Conservation (phyloP, 2,888 invertebrate species). For the Ennomos fuscantarius region DNA sequence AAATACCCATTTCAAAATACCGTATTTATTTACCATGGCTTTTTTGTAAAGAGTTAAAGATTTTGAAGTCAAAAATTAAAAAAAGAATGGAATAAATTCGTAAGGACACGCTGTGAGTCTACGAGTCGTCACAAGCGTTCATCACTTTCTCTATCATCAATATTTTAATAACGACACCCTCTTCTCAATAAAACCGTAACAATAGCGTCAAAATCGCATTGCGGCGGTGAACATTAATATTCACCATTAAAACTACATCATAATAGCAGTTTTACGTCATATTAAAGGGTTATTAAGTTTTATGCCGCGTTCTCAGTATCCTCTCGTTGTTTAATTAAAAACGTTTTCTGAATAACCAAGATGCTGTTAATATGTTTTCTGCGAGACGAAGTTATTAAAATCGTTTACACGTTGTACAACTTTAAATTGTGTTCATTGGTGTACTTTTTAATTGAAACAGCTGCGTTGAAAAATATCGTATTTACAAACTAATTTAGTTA, state of each 20-base stretch:
- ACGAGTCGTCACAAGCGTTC: too few relatives aligned
- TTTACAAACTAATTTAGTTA: too few relatives aligned
- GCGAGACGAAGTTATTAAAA: constrained; percentile 50
- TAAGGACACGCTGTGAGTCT: too few relatives aligned
- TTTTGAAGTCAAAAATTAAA: too few relatives aligned
- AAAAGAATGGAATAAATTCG: too few relatives aligned
- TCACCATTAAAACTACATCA: constrained; percentile 71
- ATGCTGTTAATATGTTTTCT: constrained; percentile 67
- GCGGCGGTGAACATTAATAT: constrained; percentile 77
- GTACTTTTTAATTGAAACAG: too few relatives aligned
- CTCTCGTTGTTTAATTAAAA: constrained; percentile 78
- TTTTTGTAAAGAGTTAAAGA: too few relatives aligned
- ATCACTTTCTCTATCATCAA: too few relatives aligned
- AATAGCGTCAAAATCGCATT: constrained; percentile 60
- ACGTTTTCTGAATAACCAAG: constrained; percentile 81
- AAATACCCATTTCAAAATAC: too few relatives aligned
- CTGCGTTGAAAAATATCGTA: too few relatives aligned
- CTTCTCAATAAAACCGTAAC: constrained; percentile 47
- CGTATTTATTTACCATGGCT: too few relatives aligned
- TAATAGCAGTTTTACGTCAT: constrained; percentile 78
- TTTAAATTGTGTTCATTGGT: constrained; percentile 12
- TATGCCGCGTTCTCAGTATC: constrained; percentile 67
- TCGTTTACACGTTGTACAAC: constrained; percentile 29
- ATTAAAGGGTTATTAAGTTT: constrained; percentile 84
- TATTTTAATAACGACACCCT: constrained; percentile 25